A percentile compares a stretch with the other conserved stretches of the same genome.
These are phyloP conservation scores for Riptortus pedestris DNA, from an alignment of 1,140 invertebrate genomes.

Conservation along the genomic window DNA sequence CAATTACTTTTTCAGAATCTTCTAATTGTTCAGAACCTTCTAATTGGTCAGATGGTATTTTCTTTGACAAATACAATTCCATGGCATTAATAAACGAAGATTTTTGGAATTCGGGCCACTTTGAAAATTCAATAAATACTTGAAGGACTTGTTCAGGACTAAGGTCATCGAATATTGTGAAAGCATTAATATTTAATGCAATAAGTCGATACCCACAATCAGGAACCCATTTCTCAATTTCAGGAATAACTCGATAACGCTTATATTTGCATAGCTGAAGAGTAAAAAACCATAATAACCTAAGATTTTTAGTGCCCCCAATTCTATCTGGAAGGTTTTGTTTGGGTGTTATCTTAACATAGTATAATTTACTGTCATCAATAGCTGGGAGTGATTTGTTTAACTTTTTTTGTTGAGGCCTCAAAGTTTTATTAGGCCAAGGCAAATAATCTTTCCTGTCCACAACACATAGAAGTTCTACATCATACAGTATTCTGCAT, in stretches of 20 bases:
- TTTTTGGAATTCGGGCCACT: constrained; percentile 38
- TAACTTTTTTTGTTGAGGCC: too few species aligned
- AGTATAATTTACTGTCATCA: constrained; percentile 9
- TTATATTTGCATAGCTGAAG: neutral
- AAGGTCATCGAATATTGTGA: constrained; percentile 39
- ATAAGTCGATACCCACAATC: constrained; percentile 41
- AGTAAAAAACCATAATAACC: constrained; percentile 24
- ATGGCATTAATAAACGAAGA: constrained; percentile 34
- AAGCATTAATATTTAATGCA: constrained; percentile 37
- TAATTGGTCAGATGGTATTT: too few species aligned
- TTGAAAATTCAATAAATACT: constrained; percentile 37
- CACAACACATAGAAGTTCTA: constrained; percentile 3
- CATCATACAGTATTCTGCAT: constrained; percentile 21
- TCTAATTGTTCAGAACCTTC: too few species aligned
- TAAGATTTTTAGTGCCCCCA: neutral
- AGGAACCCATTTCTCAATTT: constrained; percentile 38
- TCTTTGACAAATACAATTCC: too few species aligned
- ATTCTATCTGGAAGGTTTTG: constrained; percentile 21
- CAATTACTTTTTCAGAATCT: too few species aligned
- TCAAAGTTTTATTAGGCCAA: constrained; percentile 16
- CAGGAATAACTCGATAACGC: constrained; percentile 6
- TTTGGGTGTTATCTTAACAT: constrained; percentile 20
- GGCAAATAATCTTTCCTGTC: constrained; percentile 21
- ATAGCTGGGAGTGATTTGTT: neutral
- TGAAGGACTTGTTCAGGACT: constrained; percentile 35